Evolutionary conservation across 1,140 invertebrate species (phyloP), one percentile per base, ranked within the genome.

Genomic region (Polypedilum pembai): DNA sequence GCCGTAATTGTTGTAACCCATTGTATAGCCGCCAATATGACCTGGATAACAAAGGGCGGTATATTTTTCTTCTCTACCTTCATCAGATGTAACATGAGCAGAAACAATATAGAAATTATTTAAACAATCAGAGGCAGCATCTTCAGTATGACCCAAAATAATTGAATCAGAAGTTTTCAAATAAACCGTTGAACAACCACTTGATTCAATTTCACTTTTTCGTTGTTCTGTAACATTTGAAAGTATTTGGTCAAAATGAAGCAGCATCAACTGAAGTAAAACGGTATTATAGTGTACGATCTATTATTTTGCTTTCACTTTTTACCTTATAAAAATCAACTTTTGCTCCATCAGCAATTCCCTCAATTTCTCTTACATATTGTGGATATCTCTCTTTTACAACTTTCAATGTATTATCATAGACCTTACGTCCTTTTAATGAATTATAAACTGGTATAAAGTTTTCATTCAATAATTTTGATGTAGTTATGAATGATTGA

Each of bases 241-340:
- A 45, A 92, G 82, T 41, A 93, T 90, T 77, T 92, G 88, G 77
- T 94, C 92, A 85, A 94, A 86, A 80, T 94, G 92, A 76, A 94
- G 85, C 0, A 94, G 83, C 80, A 94, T 93, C 41, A 95, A 80
- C 92, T 94, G 82, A 15, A 56, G n/a, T n/a, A n/a, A 56, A 15
- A 56, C 41, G n/a, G 12, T 12, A 56, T 15, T 12, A n/a, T 8
- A 15, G 15, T 12, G 12, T 56, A 3, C 4, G 45, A 12, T 12
- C 3, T 33, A 12, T 4, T 56, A 12, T 56, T 56, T 4, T n/a
- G 73, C 18, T 74, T 56, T 40, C 7, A 69, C 73, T 65, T 75
- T 73, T 76, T 83, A 90, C 89, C 83, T 90, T 89, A 74, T 91
- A 81, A 79, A 93, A 94, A 0, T 91, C 88, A 5, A 93, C 87